Evolutionary conservation across 64 coral and sea anemone species (phyloP), one percentile per base, ranked within the genome.

Genomic region (Hydrozoanthus tunicans): DNA sequence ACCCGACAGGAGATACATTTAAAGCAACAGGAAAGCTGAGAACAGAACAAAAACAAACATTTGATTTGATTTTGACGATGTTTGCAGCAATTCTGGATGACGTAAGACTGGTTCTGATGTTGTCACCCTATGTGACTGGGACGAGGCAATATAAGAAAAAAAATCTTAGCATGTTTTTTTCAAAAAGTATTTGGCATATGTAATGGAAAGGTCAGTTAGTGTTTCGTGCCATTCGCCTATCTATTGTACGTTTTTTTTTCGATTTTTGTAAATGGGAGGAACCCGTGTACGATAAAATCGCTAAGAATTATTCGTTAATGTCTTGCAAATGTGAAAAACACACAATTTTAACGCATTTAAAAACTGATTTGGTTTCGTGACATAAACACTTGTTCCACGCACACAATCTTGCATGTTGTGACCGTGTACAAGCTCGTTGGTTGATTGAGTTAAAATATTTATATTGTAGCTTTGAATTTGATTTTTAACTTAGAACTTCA

Each of bases 351-450:
- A 74, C 10, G 10, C 51, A 73, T 12, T 88, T 74, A 59, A 59
- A 88, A 74, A 51, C 24, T 27, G 70, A 59, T 88, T 72, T 74
- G 20, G 68, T 88, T 88, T 75, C 84, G 84, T 88, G 84, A 88
- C 84, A 20, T 74, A 24, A 15, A 51, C 2, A 51, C 6, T 51
- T 88, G 15, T 17, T 27, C 26, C 55, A 54, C 59, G 68, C 84
- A 88, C 84, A 88, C 84, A 88, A 88, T 59, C 7, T 88, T 88
- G 84, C 84, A 88, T 88, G 81, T 53, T 67, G 7, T 58, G 77
- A 57, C 14, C 9, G 3, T 59, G 23, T 73, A 24, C 11, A 59
- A 58, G 54, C 32, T 23, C 7, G 57, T 74, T 14, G 15, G 23
- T 9, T 81, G 11, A 60, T 26, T 73, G 12, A 88, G 56, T 74